A percentile compares a stretch with the other conserved stretches of the same genome.
Conservation (phyloP, 2,888 invertebrate species). For the Lumbricus terrestris region DNA sequence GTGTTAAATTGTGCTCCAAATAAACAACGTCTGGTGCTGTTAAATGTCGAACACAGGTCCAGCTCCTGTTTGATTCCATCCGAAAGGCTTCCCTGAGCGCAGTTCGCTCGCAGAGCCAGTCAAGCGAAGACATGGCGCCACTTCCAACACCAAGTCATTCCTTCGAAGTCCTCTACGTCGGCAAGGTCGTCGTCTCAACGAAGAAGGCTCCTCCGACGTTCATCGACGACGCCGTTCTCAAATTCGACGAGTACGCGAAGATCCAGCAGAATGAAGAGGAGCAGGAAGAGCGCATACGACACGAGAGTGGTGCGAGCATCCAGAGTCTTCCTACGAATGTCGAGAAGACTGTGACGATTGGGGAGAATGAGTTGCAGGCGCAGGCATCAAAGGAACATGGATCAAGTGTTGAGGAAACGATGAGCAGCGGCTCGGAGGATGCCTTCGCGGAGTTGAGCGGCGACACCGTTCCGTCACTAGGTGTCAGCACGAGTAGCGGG, state of each 20-base stretch:
- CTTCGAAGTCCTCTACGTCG: conserved; percentile 80
- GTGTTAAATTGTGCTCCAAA: neutral
- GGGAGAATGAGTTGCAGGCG: conserved; percentile 52
- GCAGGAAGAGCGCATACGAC: conserved; percentile 8
- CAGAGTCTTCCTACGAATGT: conserved; percentile 51
- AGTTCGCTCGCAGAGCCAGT: neutral
- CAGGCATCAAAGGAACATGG: conserved; percentile 29
- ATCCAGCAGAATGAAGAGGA: conserved; percentile 58
- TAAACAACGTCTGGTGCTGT: neutral
- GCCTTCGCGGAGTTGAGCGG: conserved; percentile 64
- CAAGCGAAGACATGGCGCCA: neutral
- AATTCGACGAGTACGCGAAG: conserved; percentile 79
- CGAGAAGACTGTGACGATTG: conserved; percentile 46
- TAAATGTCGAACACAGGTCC: conserved; percentile 20
- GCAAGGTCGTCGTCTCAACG: conserved; percentile 83
- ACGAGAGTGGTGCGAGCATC: conserved; percentile 52
- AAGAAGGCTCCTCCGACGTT: conserved; percentile 82
- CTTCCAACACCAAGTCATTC: conserved; percentile 34
- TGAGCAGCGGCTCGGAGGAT: conserved; percentile 19
- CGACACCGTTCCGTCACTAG: conserved; percentile 76
- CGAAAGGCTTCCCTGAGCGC: conserved; percentile 24
- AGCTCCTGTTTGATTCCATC: conserved; percentile 29
- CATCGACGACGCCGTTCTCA: conserved; percentile 84
- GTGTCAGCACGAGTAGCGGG: conserved; percentile 18
- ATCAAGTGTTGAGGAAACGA: neutral